A percentile compares a stretch with the other conserved stretches of the same genome.
Evolutionary conservation across 2,113 vertebrate species (phyloP).

Genomic region (Brevimyrus niger): DNA sequence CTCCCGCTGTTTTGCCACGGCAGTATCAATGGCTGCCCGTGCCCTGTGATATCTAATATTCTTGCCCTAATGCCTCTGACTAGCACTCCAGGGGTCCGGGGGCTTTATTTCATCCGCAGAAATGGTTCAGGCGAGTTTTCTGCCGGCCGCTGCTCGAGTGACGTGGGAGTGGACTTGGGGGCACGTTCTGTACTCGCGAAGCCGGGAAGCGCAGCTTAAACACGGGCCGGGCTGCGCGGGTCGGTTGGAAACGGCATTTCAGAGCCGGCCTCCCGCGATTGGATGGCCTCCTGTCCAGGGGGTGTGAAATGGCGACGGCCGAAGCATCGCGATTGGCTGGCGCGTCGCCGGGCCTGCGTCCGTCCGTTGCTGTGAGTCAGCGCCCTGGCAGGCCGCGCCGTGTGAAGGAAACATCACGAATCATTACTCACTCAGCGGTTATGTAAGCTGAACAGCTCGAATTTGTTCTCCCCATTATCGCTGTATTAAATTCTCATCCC

Average conservation of each 20-base stretch:
- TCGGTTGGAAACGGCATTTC: not conserved
- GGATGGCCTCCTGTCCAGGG: not conserved
- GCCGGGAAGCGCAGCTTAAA: not conserved
- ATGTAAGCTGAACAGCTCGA: conserved; percentile 45
- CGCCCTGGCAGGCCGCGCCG: conserved; percentile 13
- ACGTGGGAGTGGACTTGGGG: not conserved
- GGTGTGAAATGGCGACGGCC: not conserved
- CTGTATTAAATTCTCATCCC: conserved; percentile 51
- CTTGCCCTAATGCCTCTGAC: not conserved
- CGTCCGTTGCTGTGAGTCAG: not conserved
- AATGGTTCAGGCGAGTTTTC: not conserved
- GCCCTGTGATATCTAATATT: not conserved
- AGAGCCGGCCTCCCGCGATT: not conserved
- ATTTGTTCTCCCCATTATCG: conserved; percentile 54
- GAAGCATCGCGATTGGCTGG: not conserved
- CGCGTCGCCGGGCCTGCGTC: not conserved
- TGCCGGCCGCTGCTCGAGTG: not conserved
- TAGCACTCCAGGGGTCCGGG: not conserved
- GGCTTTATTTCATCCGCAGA: not conserved
- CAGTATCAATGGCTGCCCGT: not conserved
- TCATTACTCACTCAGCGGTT: conserved; percentile 53
- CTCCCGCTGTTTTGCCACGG: not conserved
- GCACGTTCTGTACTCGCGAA: not conserved
- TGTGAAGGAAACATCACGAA: conserved; percentile 43
- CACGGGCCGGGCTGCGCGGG: conserved; percentile 2